A percentile compares a stretch with the other conserved stretches of the same genome.
phyloP scores from a whole-genome alignment of 2,888 invertebrate genomes.

The Ectemnius cavifrons region DNA sequence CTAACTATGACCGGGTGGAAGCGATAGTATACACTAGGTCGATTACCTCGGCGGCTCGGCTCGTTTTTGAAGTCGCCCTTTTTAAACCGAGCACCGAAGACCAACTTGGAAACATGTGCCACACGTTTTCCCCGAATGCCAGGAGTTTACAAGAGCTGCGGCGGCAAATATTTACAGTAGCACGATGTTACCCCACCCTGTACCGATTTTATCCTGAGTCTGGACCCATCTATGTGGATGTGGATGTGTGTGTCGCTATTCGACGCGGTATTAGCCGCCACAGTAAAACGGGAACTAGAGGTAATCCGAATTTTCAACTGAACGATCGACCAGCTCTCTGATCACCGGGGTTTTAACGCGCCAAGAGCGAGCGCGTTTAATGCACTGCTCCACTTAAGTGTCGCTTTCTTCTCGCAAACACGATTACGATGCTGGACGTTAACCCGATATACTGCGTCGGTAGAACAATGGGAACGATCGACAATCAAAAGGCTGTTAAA shows the following conservation, averaged over 20 bases:
- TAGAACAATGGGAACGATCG: constrained; percentile 47
- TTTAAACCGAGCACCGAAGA: constrained; percentile 13
- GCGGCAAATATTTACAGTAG: constrained; percentile 58
- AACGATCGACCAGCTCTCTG: too few relatives aligned
- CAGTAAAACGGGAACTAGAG: too few relatives aligned
- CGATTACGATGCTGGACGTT: constrained; percentile 24
- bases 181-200: constrained; percentile 59
- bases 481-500: constrained; percentile 58
- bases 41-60: not conserved
- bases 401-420: constrained; percentile 9
- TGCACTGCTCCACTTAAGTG: constrained; percentile 24
- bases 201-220: constrained; percentile 44
- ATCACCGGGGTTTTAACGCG: too few relatives aligned
- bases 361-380: constrained; percentile 19
- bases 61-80: not conserved
- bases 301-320: too few relatives aligned
- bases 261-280: too few relatives aligned
- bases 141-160: constrained; percentile 51
- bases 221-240: not conserved
- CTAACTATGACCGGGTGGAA: too few relatives aligned
- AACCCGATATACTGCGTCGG: constrained; percentile 36
- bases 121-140: constrained; percentile 46
- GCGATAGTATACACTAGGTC: not conserved
- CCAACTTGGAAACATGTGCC: constrained; percentile 30
- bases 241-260: too few relatives aligned